Percentiles rank a stretch among this genome's conserved stretches.
phyloP scores from a whole-genome alignment of 2,797 vertebrate species.

The Platyrinchus mystaceus region DNA sequence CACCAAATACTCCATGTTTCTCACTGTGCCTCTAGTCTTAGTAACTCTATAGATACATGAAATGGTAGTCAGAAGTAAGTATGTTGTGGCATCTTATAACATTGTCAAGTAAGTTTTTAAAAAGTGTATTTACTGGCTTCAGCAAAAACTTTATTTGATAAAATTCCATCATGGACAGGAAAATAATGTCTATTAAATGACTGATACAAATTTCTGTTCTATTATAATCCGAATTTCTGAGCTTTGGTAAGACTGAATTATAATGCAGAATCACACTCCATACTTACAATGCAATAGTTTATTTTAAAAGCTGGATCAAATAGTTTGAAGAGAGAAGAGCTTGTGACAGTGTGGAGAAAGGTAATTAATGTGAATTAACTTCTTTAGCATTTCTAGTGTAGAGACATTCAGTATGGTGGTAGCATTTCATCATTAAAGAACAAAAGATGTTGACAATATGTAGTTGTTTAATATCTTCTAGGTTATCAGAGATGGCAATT shows the following conservation, averaged over 20 bases:
- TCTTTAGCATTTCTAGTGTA: background rate
- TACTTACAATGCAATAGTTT: background rate
- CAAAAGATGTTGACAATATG: background rate
- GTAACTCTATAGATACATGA: background rate
- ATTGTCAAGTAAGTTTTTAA: background rate
- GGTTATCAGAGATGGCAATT: conserved; percentile 82
- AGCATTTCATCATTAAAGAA: background rate
- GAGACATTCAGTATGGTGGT: background rate
- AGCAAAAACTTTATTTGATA: background rate
- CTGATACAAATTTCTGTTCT: background rate
- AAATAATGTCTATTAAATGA: background rate
- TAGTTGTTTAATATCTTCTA: conserved; percentile 41
- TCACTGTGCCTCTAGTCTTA: background rate
- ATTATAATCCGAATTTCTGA: background rate
- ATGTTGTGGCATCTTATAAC: background rate
- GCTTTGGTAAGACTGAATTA: background rate
- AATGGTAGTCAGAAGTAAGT: background rate
- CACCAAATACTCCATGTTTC: conserved; percentile 10
- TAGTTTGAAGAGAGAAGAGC: background rate
- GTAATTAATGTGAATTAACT: background rate
- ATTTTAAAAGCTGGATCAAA: background rate
- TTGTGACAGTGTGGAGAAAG: background rate
- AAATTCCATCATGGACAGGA: background rate
- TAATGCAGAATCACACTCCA: background rate
- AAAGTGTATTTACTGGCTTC: background rate